Percentiles rank a stretch among this genome's conserved stretches.
phyloP scores from a whole-genome alignment of 2,888 invertebrate genomes.

The Metacarcinus magister region DNA sequence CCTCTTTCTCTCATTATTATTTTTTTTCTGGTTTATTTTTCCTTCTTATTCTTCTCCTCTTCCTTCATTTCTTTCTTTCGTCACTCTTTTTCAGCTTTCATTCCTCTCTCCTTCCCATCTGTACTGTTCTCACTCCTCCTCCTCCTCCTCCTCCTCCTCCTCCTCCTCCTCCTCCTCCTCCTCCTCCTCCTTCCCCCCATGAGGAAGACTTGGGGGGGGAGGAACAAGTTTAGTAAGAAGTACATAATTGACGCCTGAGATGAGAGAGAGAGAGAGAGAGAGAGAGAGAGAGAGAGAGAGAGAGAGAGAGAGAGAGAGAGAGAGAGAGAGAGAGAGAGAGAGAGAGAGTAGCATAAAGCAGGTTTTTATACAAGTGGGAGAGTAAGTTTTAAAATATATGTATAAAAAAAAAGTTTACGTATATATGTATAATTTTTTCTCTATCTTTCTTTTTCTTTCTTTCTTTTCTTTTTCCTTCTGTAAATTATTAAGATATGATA shows the following conservation, averaged over 20 bases:
- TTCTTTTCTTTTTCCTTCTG: neutral
- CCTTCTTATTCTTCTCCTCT: neutral
- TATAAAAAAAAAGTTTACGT: neutral
- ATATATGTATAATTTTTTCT: neutral
- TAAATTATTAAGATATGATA: too few species aligned
- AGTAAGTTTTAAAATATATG: neutral
- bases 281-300: slow-evolving; percentile 41
- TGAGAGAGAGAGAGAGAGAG: neutral
- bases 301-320: slow-evolving; percentile 12
- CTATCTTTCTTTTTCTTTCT: neutral
- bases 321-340: slow-evolving; percentile 34
- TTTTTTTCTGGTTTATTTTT: neutral
- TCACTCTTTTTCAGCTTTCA: neutral
- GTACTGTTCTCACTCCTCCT: neutral
- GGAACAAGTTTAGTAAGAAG: slow-evolving; percentile 41
- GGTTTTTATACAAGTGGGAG: neutral
- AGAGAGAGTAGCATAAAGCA: slow-evolving; percentile 31
- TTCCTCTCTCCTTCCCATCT: neutral
- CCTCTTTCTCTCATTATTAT: neutral
- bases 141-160: slow-evolving; percentile 33
- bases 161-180: slow-evolving; percentile 30
- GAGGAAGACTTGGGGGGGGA: neutral
- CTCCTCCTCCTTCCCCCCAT: neutral
- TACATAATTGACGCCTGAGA: neutral
- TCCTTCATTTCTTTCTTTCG: neutral